Evolutionary conservation across 2,113 vertebrate species (phyloP).

Genomic region (Orientallactaga bullata): DNA sequence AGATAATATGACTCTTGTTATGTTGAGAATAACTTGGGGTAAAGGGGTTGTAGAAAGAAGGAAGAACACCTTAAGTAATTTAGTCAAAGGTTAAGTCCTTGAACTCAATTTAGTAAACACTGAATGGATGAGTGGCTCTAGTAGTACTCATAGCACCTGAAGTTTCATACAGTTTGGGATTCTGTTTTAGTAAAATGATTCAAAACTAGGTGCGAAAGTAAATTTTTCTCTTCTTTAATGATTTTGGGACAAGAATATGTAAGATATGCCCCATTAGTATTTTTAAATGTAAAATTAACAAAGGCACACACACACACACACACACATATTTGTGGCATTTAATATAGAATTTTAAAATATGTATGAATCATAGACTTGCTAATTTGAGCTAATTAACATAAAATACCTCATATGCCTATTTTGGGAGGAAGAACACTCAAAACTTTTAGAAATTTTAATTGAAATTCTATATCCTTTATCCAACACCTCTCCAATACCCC

Average conservation of each 20-base stretch:
- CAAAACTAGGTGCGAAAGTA: neutral
- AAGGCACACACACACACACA: no score
- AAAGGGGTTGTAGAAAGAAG: slow-evolving; percentile 23
- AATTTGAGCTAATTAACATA: neutral
- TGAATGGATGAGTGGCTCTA: neutral
- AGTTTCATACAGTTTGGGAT: neutral
- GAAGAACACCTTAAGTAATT: neutral
- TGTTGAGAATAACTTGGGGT: slow-evolving; percentile 12
- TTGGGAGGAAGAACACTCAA: neutral
- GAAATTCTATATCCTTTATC: neutral
- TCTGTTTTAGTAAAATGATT: slow-evolving; percentile 31
- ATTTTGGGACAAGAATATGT: neutral
- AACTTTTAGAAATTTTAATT: neutral
- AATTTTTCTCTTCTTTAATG: neutral
- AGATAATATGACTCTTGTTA: slow-evolving; percentile 7
- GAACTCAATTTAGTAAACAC: neutral
- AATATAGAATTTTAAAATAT: neutral
- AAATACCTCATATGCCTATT: neutral
- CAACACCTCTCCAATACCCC: neutral
- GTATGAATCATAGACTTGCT: neutral
- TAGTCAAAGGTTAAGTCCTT: slow-evolving; percentile 22
- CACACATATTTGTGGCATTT: neutral
- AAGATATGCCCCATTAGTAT: neutral
- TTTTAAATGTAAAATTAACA: neutral
- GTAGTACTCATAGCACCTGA: neutral